Base-by-base conservation (phyloP, 37 sponge, comb jelly and placozoan species). In the Halichondria panicea region DNA sequence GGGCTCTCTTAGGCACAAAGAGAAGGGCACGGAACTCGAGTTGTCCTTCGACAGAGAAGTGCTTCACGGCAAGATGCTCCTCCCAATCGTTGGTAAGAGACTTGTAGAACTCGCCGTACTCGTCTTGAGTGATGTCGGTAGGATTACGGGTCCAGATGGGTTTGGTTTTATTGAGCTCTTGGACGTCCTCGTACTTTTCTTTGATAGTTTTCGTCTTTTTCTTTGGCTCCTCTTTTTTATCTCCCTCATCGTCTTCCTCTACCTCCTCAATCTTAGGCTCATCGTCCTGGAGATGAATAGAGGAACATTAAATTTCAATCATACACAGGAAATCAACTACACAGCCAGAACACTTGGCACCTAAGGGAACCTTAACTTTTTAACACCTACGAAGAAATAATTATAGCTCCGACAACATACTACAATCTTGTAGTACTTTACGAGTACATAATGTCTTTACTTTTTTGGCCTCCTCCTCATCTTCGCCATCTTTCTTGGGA, bases 11-110 rank as follows among this genome's bases (percentile, higher is more conserved):
- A 18, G 99, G 99, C 21, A 89, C 89, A 74, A 98, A 98, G 25
- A 98, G 89, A 12, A 98, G 81, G 0, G 99, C 99, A 36, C 88
- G 77, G 77, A 98, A 98, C 68, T 98, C 99, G 12, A 98, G 91
- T 79, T 98, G 99, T 22, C 99, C 99, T 62, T 98, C 99, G 24
- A 98, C 96, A 1, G 96, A 95, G 91, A 98, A 98, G 70, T 98
- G 99, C 70, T 98, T 98, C 36, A 98, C 99, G 28, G 96, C 99
- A 46, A 98, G 83, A 68, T 98, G 99, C 50, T 98, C 97, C 54
- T 98, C 99, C 99, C 99, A 98, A 79, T 98, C 99, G 54, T 98
- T 98, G 76, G 96, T 95, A 40, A 98, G 89, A n/a, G 91, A 93
- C 78, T 98, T 98, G 88, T 98, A 98, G 88, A 98, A 98, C 54